Evolutionary conservation across 2,113 vertebrate species (phyloP).

Genomic region (Paramormyrops kingsleyae): DNA sequence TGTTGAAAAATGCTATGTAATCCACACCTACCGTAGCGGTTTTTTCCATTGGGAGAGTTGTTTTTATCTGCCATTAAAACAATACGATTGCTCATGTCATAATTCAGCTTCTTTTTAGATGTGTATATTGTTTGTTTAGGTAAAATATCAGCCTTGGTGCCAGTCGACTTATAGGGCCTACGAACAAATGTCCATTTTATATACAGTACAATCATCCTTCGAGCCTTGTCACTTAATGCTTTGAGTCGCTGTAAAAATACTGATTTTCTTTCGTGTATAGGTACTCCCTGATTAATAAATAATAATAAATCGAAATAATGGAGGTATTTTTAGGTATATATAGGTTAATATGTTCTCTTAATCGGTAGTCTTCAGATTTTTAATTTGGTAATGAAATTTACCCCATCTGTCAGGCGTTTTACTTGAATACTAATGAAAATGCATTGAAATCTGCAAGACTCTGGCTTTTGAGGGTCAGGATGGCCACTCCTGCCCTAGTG

Average conservation of each 20-base stretch:
- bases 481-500: background rate
- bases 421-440: background rate
- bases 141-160: background rate
- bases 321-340: background rate
- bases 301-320: background rate
- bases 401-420: background rate
- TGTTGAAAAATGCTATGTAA: background rate
- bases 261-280: background rate
- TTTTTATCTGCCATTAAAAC: background rate
- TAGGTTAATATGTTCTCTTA: background rate
- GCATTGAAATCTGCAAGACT: background rate
- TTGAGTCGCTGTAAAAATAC: background rate
- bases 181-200: background rate
- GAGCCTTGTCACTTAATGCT: background rate
- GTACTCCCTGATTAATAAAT: background rate
- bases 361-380: background rate
- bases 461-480: background rate
- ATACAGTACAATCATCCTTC: background rate
- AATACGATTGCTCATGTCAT: background rate
- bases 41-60: background rate
- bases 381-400: background rate
- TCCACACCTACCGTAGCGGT: background rate
- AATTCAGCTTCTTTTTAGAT: background rate
- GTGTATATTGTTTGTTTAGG: background rate
- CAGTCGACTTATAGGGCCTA: background rate